phyloP scores from a whole-genome alignment of 2,113 vertebrate genomes.

The Calypte anna region DNA sequence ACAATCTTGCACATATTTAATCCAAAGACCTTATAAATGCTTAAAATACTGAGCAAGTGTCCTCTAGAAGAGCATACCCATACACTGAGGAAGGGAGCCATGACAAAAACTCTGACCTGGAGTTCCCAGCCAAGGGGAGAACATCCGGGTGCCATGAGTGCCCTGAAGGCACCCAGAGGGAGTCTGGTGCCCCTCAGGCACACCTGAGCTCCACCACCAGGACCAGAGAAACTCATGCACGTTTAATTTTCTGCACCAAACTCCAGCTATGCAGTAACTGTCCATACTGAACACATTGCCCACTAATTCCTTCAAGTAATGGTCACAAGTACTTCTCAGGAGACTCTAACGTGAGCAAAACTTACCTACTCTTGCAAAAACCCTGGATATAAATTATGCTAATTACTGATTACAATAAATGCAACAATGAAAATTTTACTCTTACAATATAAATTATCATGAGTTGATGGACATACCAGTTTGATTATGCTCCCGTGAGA shows the following conservation, averaged over 20 bases:
- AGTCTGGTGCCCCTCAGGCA: accelerated
- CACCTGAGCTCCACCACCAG: not conserved
- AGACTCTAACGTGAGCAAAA: not conserved
- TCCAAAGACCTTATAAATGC: not conserved
- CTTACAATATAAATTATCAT: not conserved
- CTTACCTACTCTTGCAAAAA: not conserved
- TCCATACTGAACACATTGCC: not conserved
- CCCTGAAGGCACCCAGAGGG: not conserved
- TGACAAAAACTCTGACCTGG: accelerated
- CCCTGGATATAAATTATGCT: not conserved
- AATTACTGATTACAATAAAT: not conserved
- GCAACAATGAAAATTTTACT: not conserved
- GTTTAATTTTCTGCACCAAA: not conserved
- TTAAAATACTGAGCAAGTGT: not conserved
- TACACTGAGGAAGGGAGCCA: not conserved
- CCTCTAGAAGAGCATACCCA: not conserved
- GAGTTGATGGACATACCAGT: not conserved
- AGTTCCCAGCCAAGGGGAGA: not conserved
- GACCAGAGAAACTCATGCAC: not conserved
- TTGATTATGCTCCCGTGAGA: not conserved
- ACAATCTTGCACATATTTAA: not conserved
- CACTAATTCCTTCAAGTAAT: not conserved
- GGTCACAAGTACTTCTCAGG: accelerated
- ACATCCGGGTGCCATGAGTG: accelerated
- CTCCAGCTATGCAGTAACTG: not conserved